These are phyloP conservation scores for Gymnopithys bicolor DNA, from an alignment of 2,797 vertebrate genomes.

Conservation along the genomic window DNA sequence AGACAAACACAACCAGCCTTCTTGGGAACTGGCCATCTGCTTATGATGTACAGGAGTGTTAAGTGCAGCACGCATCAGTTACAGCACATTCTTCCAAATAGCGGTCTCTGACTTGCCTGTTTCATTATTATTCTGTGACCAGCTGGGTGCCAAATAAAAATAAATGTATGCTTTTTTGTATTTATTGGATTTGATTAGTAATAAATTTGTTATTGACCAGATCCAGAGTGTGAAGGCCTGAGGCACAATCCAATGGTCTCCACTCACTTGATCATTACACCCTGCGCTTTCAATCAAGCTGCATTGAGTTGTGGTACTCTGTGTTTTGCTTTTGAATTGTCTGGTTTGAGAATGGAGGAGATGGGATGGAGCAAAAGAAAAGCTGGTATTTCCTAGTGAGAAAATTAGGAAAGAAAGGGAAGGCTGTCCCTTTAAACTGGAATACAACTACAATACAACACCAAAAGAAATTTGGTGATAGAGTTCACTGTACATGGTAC, in stretches of 20 bases:
- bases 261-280: conserved; percentile 56
- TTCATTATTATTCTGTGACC: conserved; percentile 38
- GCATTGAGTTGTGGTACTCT: neutral
- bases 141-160: conserved; percentile 65
- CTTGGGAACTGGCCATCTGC: neutral
- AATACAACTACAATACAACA: neutral
- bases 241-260: conserved; percentile 67
- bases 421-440: neutral
- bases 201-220: conserved; percentile 76
- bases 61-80: neutral
- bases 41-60: neutral
- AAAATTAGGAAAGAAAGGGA: conserved; percentile 1
- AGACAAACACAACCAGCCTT: neutral
- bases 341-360: neutral
- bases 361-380: neutral
- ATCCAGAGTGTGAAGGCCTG: conserved; percentile 51
- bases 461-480: neutral
- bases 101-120: conserved; percentile 3
- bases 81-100: neutral
- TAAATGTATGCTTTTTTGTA: conserved; percentile 68
- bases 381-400: neutral
- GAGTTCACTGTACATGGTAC: neutral
- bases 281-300: conserved; percentile 30
- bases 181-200: conserved; percentile 74
- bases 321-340: conserved; percentile 19